Percentiles rank a stretch among this genome's conserved stretches.
These are phyloP conservation scores for Australoheros scitulus DNA, from an alignment of 2,113 vertebrate species.

Conservation along the genomic window DNA sequence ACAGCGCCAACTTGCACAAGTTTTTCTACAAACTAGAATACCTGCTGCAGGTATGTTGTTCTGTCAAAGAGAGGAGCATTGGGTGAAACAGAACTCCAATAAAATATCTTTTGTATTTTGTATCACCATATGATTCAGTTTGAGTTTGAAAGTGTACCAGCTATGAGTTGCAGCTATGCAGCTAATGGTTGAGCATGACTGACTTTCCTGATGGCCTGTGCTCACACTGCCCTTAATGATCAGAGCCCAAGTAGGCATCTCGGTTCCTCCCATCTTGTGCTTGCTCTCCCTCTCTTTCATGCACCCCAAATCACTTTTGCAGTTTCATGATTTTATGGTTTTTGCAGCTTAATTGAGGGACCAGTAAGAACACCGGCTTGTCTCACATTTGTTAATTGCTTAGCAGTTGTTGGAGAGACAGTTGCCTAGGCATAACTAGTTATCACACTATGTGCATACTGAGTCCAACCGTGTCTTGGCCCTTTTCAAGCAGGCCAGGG, in stretches of 20 bases:
- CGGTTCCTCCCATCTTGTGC: not conserved
- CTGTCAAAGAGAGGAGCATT: not conserved
- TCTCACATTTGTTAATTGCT: not conserved
- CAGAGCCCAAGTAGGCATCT: not conserved
- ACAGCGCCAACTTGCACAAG: constrained; percentile 90
- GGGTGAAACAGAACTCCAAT: not conserved
- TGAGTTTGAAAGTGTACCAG: too few species aligned
- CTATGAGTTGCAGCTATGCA: too few species aligned
- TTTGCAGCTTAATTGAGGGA: not conserved
- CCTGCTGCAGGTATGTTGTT: constrained; percentile 80
- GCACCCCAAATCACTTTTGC: not conserved
- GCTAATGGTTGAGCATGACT: too few species aligned
- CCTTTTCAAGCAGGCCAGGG: not conserved
- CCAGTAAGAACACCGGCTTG: not conserved
- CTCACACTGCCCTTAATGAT: not conserved
- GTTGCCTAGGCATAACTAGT: not conserved
- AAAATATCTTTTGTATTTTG: not conserved
- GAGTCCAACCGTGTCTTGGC: not conserved
- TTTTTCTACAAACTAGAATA: constrained; percentile 97
- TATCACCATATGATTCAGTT: too few species aligned
- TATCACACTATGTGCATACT: not conserved
- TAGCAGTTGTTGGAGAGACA: not conserved
- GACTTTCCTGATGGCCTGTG: not conserved
- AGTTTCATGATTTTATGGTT: not conserved
- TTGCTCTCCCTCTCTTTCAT: not conserved